A percentile compares a stretch with the other conserved stretches of the same genome.
phyloP scores from a whole-genome alignment of 2,113 vertebrate species.

The Bostrychus sinensis region DNA sequence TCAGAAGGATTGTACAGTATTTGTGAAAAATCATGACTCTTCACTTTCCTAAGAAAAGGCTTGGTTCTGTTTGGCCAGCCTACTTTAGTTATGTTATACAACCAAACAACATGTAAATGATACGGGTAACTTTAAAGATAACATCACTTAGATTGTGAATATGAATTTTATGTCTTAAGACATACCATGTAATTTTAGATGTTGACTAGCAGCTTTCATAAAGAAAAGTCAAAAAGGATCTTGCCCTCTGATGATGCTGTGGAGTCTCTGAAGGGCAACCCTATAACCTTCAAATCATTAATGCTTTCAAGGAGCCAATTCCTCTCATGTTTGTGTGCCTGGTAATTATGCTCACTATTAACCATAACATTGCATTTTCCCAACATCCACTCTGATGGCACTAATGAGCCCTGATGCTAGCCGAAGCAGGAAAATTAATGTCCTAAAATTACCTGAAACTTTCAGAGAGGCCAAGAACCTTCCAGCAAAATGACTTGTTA shows the following conservation, averaged over 20 bases:
- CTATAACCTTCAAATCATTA: background rate
- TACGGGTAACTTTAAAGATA: too few species aligned
- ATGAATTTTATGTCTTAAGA: too few species aligned
- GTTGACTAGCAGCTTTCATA: too few species aligned
- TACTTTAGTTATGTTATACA: background rate
- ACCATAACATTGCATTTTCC: background rate
- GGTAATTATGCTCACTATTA: conserved; percentile 17
- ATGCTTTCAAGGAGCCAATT: background rate
- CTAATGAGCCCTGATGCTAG: conserved; percentile 4
- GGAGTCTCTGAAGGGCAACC: background rate
- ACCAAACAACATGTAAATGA: too few species aligned
- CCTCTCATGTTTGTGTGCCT: conserved; percentile 1
- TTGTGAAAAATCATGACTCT: too few species aligned
- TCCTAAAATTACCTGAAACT: background rate
- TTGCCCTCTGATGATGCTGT: background rate
- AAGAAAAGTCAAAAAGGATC: background rate
- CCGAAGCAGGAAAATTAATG: background rate
- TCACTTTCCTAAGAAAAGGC: too few species aligned
- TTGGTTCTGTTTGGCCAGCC: too few species aligned
- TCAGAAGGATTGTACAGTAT: too few species aligned
- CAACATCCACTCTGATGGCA: background rate
- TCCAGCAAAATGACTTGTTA: conserved; percentile 2
- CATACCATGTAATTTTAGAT: too few species aligned
- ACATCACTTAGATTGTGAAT: too few species aligned
- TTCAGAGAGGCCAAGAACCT: background rate